phyloP scores from a whole-genome alignment of 2,113 vertebrate genomes.

The Bothrops jararaca region DNA sequence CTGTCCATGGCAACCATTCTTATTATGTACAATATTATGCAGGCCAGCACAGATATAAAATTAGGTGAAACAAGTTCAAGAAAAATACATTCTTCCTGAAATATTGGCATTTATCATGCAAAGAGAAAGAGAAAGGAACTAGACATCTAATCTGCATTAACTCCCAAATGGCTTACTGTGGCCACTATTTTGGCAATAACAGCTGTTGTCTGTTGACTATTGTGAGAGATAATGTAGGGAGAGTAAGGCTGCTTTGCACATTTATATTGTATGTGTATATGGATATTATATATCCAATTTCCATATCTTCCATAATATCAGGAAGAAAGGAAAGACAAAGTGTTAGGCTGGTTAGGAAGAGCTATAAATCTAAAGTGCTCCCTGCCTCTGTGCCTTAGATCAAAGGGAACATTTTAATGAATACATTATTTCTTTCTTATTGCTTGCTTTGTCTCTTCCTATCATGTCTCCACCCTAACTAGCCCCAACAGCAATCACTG shows the following conservation, averaged over 20 bases:
- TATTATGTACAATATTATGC: neutral
- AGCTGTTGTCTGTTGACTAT: neutral
- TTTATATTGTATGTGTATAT: neutral
- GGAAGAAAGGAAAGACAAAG: neutral
- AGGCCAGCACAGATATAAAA: neutral
- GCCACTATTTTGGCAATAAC: neutral
- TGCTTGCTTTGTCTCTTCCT: neutral
- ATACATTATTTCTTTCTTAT: neutral
- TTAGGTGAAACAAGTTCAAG: constrained; percentile 15
- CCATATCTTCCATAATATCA: neutral
- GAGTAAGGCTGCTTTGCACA: neutral
- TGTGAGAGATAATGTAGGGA: neutral
- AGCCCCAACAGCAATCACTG: neutral
- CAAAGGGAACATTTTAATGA: neutral
- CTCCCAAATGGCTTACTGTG: neutral
- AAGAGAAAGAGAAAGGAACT: constrained; percentile 6
- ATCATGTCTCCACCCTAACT: neutral
- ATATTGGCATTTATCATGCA: constrained; percentile 3
- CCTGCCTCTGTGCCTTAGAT: neutral
- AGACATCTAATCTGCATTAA: constrained; percentile 4
- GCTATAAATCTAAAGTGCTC: neutral
- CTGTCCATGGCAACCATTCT: constrained; percentile 1
- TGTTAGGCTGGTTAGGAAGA: neutral
- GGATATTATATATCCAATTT: neutral
- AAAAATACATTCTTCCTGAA: constrained; percentile 5